Percentiles rank a stretch among this genome's conserved stretches.
These are phyloP conservation scores for Danio albolineatus DNA, from an alignment of 2,797 vertebrate species.

Conservation along the genomic window DNA sequence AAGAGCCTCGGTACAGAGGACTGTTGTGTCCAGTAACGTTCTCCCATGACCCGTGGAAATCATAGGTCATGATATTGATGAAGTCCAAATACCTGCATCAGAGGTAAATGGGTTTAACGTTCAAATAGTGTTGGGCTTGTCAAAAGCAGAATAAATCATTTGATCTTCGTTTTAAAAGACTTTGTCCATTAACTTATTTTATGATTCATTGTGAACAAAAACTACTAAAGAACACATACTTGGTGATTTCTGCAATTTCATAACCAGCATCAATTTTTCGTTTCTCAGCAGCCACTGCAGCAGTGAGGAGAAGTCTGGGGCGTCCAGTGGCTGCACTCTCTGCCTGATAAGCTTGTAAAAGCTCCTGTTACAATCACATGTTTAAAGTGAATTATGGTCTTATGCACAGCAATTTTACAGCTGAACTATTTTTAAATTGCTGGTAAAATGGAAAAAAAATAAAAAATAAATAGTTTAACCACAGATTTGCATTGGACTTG, in stretches of 20 bases:
- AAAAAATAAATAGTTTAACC: no score
- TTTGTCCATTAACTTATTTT: not conserved
- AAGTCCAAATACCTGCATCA: conserved; percentile 79
- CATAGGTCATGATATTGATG: conserved; percentile 84
- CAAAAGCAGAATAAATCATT: not conserved
- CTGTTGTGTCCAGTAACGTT: conserved; percentile 81
- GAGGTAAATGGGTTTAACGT: not conserved
- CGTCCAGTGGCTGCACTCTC: conserved; percentile 64
- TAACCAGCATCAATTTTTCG: conserved; percentile 73
- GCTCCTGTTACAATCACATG: conserved; percentile 25
- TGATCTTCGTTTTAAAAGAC: not conserved
- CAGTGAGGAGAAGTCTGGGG: conserved; percentile 74
- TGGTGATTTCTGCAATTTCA: conserved; percentile 75
- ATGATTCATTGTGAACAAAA: not conserved
- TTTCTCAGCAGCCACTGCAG: conserved; percentile 75
- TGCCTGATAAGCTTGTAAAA: conserved; percentile 68
- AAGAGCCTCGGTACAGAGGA: conserved; percentile 77
- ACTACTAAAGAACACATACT: conserved; percentile 67
- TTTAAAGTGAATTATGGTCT: no score
- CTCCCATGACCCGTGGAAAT: conserved; percentile 83
- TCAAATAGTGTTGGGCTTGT: not conserved
- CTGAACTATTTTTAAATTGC: no score
- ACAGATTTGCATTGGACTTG: no score
- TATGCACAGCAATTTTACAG: no score
- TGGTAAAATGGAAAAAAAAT: no score